These are phyloP conservation scores for Hecatera dysodea DNA, from an alignment of 2,888 invertebrate species.

Conservation along the genomic window DNA sequence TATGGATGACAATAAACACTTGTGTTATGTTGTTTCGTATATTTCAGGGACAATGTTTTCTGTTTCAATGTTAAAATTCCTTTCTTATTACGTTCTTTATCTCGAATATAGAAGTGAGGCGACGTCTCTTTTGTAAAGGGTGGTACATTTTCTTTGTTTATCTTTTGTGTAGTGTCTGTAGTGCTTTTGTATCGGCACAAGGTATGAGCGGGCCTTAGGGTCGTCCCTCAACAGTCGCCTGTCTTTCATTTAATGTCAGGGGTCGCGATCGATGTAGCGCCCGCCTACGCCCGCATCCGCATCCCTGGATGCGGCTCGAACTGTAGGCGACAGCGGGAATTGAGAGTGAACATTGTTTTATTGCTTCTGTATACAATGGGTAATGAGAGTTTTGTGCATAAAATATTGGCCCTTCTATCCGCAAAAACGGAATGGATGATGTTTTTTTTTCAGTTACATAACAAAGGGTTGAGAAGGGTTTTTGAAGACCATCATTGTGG, in stretches of 20 bases:
- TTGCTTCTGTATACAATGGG: constrained; percentile 22
- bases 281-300: constrained; percentile 80
- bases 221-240: constrained; percentile 77
- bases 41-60: constrained; percentile 46
- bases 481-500: not conserved
- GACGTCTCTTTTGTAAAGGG: constrained; percentile 10
- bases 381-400: constrained; percentile 7
- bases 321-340: constrained; percentile 58
- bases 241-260: constrained; percentile 86
- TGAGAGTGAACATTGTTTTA: constrained; percentile 38
- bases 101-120: constrained; percentile 2
- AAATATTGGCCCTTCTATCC: constrained; percentile 27
- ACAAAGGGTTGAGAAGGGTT: not conserved
- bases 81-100: constrained; percentile 37
- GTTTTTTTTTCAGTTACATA: not conserved
- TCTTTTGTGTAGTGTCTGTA: constrained; percentile 16
- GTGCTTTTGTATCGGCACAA: constrained; percentile 40
- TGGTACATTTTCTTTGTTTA: constrained; percentile 25
- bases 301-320: constrained; percentile 65
- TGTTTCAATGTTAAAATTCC: constrained; percentile 49
- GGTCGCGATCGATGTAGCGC: constrained; percentile 88
- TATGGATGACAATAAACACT: constrained; percentile 60
- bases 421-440: constrained; percentile 4
- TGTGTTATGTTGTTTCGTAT: constrained; percentile 43
- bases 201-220: constrained; percentile 55